These are phyloP conservation scores for Neoaliturus tenellus DNA, from an alignment of 2,888 invertebrate genomes.

Conservation along the genomic window DNA sequence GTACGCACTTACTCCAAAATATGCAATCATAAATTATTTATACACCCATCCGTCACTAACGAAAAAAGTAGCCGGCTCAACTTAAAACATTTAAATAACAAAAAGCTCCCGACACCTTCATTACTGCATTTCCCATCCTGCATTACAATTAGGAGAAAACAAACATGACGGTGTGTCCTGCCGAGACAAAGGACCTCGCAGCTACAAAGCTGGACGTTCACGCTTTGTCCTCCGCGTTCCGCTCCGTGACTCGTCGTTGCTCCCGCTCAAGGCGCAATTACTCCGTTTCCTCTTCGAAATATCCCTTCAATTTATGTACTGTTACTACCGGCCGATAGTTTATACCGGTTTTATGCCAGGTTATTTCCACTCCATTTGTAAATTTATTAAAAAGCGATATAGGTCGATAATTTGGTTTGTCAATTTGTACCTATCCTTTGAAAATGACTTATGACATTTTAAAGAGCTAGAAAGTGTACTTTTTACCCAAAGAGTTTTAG, in stretches of 20 bases:
- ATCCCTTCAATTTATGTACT: too few relatives aligned
- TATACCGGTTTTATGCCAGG: too few relatives aligned
- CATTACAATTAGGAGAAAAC: not conserved
- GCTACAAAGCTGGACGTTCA: not conserved
- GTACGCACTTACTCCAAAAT: too few relatives aligned
- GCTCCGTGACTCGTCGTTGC: not conserved
- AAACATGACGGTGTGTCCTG: not conserved
- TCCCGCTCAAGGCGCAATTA: slow-evolving; percentile 9
- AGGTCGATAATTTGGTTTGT: too few relatives aligned
- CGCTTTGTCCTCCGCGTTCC: slow-evolving; percentile 22
- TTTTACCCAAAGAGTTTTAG: too few relatives aligned
- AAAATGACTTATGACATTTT: too few relatives aligned
- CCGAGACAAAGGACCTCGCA: not conserved
- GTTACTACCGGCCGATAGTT: too few relatives aligned
- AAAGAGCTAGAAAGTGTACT: too few relatives aligned
- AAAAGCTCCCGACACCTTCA: not conserved
- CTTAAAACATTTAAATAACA: slow-evolving; percentile 14
- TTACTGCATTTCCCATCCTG: not conserved
- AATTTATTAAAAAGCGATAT: not conserved
- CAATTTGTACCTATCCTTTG: not conserved
- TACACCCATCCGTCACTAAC: too few relatives aligned
- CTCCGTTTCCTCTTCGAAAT: slow-evolving; percentile 21
- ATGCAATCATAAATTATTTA: too few relatives aligned
- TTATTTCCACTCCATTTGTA: slow-evolving; percentile 16
- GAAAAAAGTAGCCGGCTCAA: not conserved